Conservation (phyloP, 1,140 invertebrate species). For the Neomicropteryx cornuta region DNA sequence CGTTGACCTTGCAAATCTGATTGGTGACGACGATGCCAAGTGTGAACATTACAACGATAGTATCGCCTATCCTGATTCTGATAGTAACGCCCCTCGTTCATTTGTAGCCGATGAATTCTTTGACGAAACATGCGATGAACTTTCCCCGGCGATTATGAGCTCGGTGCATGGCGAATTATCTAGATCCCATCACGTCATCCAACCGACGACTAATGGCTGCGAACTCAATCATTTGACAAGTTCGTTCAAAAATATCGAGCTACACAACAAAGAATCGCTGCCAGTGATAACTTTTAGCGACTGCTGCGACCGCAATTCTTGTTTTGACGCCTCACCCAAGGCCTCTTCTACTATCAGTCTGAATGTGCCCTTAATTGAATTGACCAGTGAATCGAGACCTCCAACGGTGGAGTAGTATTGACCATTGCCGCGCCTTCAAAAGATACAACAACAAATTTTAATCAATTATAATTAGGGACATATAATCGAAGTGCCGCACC, state of each 20-base stretch:
- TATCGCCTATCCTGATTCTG: slow-evolving; percentile 14
- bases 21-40: slow-evolving; percentile 26
- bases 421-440: no score
- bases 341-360: slow-evolving; percentile 27
- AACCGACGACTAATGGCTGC: slow-evolving; percentile 16
- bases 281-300: slow-evolving; percentile 38
- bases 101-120: slow-evolving; percentile 21
- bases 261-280: slow-evolving; percentile 27
- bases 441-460: no score
- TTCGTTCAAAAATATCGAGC: slow-evolving; percentile 26
- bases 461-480: no score
- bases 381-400: slow-evolving; percentile 27
- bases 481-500: no score
- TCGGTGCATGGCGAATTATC: slow-evolving; percentile 25
- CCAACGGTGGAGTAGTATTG: no score
- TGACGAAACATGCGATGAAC: slow-evolving; percentile 28
- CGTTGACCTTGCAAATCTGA: slow-evolving; percentile 33
- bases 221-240: slow-evolving; percentile 26
- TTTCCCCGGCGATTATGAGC: slow-evolving; percentile 29
- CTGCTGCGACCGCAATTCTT: slow-evolving; percentile 26
- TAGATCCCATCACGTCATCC: no score
- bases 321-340: slow-evolving; percentile 21
- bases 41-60: slow-evolving; percentile 25
- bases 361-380: slow-evolving; percentile 32
- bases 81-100: slow-evolving; percentile 19